phyloP scores from a whole-genome alignment of 2,888 invertebrate genomes.

The Drosophila pullipes region DNA sequence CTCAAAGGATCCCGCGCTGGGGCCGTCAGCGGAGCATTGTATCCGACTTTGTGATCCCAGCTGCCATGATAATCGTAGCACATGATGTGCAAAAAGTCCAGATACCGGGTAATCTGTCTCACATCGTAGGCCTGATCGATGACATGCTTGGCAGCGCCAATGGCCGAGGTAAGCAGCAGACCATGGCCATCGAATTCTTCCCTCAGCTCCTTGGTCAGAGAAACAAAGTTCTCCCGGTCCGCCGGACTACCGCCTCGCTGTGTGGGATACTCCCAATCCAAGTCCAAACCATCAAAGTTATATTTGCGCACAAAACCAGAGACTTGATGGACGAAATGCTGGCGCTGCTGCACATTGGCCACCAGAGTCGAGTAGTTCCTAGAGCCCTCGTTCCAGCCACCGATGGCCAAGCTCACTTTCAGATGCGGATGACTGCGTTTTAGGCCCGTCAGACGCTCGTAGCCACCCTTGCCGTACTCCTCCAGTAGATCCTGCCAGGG shows the following conservation, averaged over 20 bases:
- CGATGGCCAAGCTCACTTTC: conserved; percentile 92
- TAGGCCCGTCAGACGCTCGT: conserved; percentile 89
- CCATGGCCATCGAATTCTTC: conserved; percentile 89
- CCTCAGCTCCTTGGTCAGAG: conserved; percentile 91
- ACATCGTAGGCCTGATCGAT: conserved; percentile 93
- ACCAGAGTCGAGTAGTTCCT: conserved; percentile 87
- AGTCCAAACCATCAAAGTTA: conserved; percentile 85
- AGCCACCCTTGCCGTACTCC: conserved; percentile 90
- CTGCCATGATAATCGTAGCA: conserved; percentile 95
- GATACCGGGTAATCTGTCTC: conserved; percentile 88
- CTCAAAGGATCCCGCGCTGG: conserved; percentile 87
- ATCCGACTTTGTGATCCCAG: conserved; percentile 91
- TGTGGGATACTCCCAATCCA: conserved; percentile 94
- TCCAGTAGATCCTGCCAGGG: conserved; percentile 92
- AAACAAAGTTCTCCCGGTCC: conserved; percentile 92
- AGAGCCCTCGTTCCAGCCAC: conserved; percentile 97
- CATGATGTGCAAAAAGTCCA: conserved; percentile 93
- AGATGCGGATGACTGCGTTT: conserved; percentile 90
- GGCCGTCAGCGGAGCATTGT: conserved; percentile 90
- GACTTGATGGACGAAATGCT: conserved; percentile 90
- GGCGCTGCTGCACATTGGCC: conserved; percentile 88
- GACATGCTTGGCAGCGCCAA: conserved; percentile 91
- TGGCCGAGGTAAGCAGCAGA: conserved; percentile 92
- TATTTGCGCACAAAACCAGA: conserved; percentile 87
- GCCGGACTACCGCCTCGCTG: conserved; percentile 90